Base-by-base conservation (phyloP, 2,888 invertebrate genomes). In the Caenorhabditis sp. region DNA sequence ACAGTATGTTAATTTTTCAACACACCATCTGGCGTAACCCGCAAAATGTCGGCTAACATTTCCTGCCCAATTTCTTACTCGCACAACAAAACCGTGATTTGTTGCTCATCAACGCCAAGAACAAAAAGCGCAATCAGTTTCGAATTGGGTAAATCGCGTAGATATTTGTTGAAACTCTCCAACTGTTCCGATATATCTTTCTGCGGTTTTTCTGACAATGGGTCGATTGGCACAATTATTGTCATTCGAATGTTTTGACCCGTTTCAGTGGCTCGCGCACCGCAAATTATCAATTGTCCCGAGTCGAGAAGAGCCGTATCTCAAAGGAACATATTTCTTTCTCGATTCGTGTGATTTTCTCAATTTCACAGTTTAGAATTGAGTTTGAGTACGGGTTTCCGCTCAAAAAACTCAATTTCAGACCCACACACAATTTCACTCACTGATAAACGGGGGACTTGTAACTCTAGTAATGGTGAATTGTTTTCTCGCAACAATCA, bases 371-470 rank as follows among this genome's bases (percentile, higher is more conserved):
- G n/a, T n/a, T n/a, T n/a, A n/a, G n/a, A n/a, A n/a, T n/a, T n/a
- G n/a, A n/a, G n/a, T n/a, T 37, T 37, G 14, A 37, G 14, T 37
- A 10, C 37, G 14, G 37, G 14, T 14, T 10, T n/a, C n/a, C n/a
- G n/a, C n/a, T n/a, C n/a, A 10, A 31, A 31, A 31, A 31, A 6
- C 31, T 31, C 31, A 31, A 31, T 31, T 31, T 31, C 31, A 31
- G n/a, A n/a, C n/a, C n/a, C n/a, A n/a, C n/a, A 31, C 31, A 31
- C 4, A 31, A 31, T 6, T 12, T 21, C 1, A 58, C 71, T 64
- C 21, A 72, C 67, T 72, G 37, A 72, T 50, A 36, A 72, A 17
- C n/a, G 72, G 68, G 19, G 68, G 58, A 5, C 67, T 62, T 8
- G 31, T 17, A 17, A 72, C 26, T 2, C 68, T 58, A 19, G 58